A percentile compares a stretch with the other conserved stretches of the same genome.
Conservation (phyloP, 2,797 vertebrate genomes). For the Phataginus tricuspis region DNA sequence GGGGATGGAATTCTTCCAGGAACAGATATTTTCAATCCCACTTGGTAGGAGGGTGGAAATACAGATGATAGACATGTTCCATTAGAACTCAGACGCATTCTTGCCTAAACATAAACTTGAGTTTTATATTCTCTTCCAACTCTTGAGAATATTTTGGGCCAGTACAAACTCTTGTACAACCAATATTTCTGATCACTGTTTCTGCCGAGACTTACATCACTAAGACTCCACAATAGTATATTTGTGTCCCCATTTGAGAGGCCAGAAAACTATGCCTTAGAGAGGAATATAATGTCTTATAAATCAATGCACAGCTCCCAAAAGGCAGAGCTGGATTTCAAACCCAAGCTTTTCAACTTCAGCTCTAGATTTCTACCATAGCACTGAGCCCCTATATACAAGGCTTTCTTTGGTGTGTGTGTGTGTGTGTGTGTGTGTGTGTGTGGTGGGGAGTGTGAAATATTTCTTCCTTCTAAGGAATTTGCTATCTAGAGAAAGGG, state of each 20-base stretch:
- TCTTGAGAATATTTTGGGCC: background rate
- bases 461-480: background rate
- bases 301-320: background rate
- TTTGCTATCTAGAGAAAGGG: background rate
- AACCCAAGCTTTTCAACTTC: background rate
- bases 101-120: background rate
- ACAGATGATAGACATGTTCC: background rate
- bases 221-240: background rate
- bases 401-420: background rate
- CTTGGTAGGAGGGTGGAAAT: background rate
- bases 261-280: background rate
- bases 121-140: background rate
- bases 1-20: background rate
- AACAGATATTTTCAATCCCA: background rate
- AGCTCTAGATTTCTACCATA: background rate
- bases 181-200: background rate
- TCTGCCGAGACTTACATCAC: background rate
- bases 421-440: background rate
- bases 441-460: background rate
- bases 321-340: background rate
- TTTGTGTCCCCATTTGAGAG: background rate
- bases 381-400: background rate
- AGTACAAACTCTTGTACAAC: background rate
- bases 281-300: background rate
- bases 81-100: background rate